Conservation (phyloP, 2,888 invertebrate species). For the Euplexia lucipara region DNA sequence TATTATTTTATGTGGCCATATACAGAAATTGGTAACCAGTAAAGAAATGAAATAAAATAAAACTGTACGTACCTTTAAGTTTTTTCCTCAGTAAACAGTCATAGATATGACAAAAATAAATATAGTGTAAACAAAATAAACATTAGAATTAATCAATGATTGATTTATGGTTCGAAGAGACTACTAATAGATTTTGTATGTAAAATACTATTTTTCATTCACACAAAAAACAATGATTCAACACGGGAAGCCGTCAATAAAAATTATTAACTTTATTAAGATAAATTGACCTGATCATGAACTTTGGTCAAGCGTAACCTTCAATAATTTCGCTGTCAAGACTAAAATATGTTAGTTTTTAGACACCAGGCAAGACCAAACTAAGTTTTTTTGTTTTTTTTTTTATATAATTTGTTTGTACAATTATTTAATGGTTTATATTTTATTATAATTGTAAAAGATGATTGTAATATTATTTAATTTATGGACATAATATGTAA, state of each 20-base stretch:
- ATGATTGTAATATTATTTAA: constrained; percentile 24
- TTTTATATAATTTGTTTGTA: background rate
- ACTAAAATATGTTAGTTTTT: background rate
- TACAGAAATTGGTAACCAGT: background rate
- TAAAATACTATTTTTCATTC: constrained; percentile 31
- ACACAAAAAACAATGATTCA: constrained; percentile 16
- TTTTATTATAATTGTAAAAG: constrained; percentile 1
- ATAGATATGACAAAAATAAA: background rate
- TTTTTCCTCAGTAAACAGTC: background rate
- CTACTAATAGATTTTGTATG: constrained; percentile 16
- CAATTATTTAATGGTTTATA: background rate
- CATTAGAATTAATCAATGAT: background rate
- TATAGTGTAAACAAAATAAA: background rate
- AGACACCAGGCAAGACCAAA: background rate
- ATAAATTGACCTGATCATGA: constrained; percentile 35
- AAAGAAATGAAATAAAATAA: constrained; percentile 1
- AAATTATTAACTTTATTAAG: constrained; percentile 3
- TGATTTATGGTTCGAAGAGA: background rate
- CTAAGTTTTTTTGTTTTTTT: background rate
- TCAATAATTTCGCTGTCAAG: background rate
- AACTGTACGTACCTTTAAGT: background rate
- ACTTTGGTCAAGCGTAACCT: constrained; percentile 24
- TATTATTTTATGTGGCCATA: background rate
- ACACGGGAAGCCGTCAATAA: constrained; percentile 6
- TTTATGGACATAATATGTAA: constrained; percentile 17